Evolutionary conservation across 2,888 invertebrate species (phyloP).

Genomic region (Thymelicus acteon): DNA sequence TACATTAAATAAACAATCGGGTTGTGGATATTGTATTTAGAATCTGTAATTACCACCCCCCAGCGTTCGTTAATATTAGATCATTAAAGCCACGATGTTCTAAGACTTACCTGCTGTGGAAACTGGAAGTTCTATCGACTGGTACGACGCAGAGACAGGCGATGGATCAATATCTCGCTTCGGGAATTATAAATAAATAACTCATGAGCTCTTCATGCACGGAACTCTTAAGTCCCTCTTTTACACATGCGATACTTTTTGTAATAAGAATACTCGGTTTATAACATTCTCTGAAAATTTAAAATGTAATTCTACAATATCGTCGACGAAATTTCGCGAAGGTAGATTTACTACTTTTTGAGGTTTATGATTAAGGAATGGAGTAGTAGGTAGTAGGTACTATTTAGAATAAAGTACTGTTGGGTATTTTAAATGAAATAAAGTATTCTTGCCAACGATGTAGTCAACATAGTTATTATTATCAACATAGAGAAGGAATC

Average conservation of each 20-base stretch:
- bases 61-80: constrained; percentile 83
- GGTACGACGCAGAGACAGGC: constrained; percentile 18
- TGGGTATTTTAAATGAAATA: no score
- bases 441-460: no score
- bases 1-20: constrained; percentile 54
- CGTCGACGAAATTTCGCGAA: no score
- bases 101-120: constrained; percentile 80
- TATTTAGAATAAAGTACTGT: no score
- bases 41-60: constrained; percentile 82
- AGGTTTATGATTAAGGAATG: no score
- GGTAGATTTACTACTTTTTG: no score
- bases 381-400: no score
- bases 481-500: no score
- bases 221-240: not conserved
- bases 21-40: constrained; percentile 72
- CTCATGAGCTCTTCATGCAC: not conserved
- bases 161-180: constrained; percentile 19
- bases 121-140: constrained; percentile 69
- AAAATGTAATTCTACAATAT: no score
- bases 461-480: no score
- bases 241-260: not conserved
- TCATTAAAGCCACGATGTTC: constrained; percentile 84
- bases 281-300: no score
- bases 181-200: not conserved
- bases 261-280: no score